Evolutionary conservation across 2,113 vertebrate genomes (phyloP).

Genomic region (Dunckerocampus dactyliophorus): DNA sequence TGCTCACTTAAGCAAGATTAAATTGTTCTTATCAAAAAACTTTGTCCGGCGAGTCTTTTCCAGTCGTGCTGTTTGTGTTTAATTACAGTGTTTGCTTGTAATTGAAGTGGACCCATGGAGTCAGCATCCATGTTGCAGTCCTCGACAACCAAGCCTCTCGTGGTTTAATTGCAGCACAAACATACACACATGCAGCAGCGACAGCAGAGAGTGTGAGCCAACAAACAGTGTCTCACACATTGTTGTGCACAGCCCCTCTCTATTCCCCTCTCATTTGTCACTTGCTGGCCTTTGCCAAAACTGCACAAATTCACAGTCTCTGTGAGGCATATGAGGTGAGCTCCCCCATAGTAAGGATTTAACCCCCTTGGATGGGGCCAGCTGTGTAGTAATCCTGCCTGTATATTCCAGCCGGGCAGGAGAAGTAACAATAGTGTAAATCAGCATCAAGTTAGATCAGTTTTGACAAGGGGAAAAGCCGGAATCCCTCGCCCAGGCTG

Average conservation of each 20-base stretch:
- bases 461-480: slow-evolving; percentile 27
- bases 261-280: slow-evolving; percentile 37
- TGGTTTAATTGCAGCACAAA: slow-evolving; percentile 53
- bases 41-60: slow-evolving; percentile 33
- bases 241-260: slow-evolving; percentile 6
- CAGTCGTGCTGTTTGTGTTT: slow-evolving; percentile 25
- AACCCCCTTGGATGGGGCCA: slow-evolving; percentile 30
- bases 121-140: slow-evolving; percentile 33
- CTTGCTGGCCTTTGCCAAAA: slow-evolving; percentile 24
- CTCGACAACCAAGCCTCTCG: slow-evolving; percentile 35
- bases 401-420: slow-evolving; percentile 28
- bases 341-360: slow-evolving; percentile 24
- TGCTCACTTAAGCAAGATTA: slow-evolving; percentile 19
- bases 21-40: slow-evolving; percentile 31
- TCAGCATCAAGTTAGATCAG: slow-evolving; percentile 47
- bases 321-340: slow-evolving; percentile 19
- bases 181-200: slow-evolving; percentile 13
- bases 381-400: slow-evolving; percentile 35
- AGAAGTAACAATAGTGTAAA: slow-evolving; percentile 34
- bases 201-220: slow-evolving; percentile 15
- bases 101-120: slow-evolving; percentile 48
- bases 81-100: slow-evolving; percentile 58
- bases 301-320: slow-evolving; percentile 23
- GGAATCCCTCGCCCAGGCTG: slow-evolving; percentile 14
- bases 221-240: slow-evolving; percentile 14